Evolutionary conservation across 2,113 vertebrate genomes (phyloP).

Genomic region (Cyanoramphus novaezelandiae): DNA sequence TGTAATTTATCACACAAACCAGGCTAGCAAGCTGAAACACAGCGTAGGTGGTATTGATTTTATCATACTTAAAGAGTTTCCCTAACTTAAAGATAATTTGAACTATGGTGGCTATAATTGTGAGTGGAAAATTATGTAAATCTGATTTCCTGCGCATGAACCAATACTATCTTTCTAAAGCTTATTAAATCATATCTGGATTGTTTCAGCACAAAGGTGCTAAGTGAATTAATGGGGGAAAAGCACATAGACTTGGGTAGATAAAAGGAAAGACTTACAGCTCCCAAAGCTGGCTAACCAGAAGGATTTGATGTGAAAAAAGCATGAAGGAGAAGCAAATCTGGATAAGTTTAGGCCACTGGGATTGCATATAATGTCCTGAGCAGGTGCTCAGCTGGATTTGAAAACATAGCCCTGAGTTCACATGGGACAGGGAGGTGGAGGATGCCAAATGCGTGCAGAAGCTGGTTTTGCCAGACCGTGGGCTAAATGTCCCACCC

Average conservation of each 20-base stretch:
- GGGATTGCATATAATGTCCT: not conserved
- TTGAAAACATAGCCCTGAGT: not conserved
- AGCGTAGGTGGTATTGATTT: slow-evolving; percentile 38
- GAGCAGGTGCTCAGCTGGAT: not conserved
- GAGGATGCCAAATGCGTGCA: fast-evolving
- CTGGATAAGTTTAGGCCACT: not conserved
- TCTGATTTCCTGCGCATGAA: slow-evolving; percentile 53
- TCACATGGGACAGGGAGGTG: fast-evolving
- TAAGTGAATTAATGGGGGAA: slow-evolving; percentile 9
- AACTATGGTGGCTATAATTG: slow-evolving; percentile 5
- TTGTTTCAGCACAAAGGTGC: slow-evolving; percentile 43
- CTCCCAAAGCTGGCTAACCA: not conserved
- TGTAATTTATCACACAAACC: not conserved
- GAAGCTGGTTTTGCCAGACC: not conserved
- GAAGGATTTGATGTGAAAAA: not conserved
- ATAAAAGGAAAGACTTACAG: not conserved
- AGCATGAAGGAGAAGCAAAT: not conserved
- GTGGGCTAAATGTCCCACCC: not conserved
- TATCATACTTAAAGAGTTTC: slow-evolving; percentile 31
- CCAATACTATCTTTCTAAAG: not conserved
- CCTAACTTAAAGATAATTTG: slow-evolving; percentile 24
- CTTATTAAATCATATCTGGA: slow-evolving; percentile 56
- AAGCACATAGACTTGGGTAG: not conserved
- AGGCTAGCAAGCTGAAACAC: not conserved
- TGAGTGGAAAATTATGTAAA: slow-evolving; percentile 62